Evolutionary conservation across 1,140 invertebrate species (phyloP).

Genomic region (Cotesia typhae): DNA sequence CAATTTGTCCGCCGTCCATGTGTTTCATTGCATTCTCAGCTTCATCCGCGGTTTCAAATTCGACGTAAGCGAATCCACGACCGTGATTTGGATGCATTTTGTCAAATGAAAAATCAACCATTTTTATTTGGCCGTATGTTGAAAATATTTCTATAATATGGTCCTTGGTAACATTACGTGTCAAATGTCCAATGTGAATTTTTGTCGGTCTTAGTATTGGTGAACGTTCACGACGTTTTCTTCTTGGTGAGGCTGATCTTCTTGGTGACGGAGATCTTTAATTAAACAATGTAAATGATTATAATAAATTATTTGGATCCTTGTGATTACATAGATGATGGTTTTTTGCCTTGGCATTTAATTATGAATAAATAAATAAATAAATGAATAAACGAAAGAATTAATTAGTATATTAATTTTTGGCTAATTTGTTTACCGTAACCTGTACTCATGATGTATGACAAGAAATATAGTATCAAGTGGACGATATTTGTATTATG

Average conservation of each 20-base stretch:
- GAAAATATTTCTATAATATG: slow-evolving; percentile 96
- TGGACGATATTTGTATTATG: no score
- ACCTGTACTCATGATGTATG: no score
- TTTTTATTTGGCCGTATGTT: slow-evolving; percentile 89
- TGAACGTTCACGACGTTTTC: slow-evolving; percentile 78
- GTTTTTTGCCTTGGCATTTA: no score
- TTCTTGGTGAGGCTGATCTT: slow-evolving; percentile 66
- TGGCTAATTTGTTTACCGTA: no score
- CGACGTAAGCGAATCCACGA: slow-evolving; percentile 93
- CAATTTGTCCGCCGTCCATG: slow-evolving; percentile 96
- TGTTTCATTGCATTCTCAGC: slow-evolving; percentile 99
- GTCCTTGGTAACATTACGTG: slow-evolving; percentile 91
- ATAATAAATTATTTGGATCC: not conserved
- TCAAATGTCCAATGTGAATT: slow-evolving; percentile 92
- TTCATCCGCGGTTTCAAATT: slow-evolving; percentile 92
- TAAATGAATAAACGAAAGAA: no score
- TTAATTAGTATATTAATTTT: no score
- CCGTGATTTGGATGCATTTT: slow-evolving; percentile 85
- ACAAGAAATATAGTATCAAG: no score
- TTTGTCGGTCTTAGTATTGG: slow-evolving; percentile 87
- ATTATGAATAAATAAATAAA: no score
- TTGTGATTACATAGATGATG: no score
- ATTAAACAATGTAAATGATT: slow-evolving; percentile 26
- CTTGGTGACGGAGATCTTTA: slow-evolving; percentile 67
- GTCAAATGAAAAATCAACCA: slow-evolving; percentile 89